phyloP scores from a whole-genome alignment of 1,140 invertebrate genomes.

The Belonocnema kinseyi region DNA sequence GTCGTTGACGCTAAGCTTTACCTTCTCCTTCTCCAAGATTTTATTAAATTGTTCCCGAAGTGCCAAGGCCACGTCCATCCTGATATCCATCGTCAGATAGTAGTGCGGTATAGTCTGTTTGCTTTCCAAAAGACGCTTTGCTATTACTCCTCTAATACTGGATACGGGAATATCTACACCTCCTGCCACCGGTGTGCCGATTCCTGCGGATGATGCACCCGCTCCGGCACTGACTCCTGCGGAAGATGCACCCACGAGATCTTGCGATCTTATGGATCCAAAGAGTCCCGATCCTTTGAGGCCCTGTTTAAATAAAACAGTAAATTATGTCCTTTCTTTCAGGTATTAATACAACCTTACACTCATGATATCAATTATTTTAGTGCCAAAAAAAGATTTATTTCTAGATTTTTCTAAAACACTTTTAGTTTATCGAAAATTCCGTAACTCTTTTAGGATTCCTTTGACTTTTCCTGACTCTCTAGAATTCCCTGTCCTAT shows the following conservation, averaged over 20 bases:
- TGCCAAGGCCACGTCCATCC: conserved; percentile 85
- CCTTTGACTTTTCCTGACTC: too few relatives aligned
- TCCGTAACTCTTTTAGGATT: too few relatives aligned
- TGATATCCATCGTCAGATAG: conserved; percentile 92
- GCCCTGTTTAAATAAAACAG: conserved; percentile 72
- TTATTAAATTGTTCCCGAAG: conserved; percentile 85
- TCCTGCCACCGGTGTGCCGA: conserved; percentile 33
- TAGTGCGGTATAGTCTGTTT: conserved; percentile 98
- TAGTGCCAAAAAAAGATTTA: too few relatives aligned
- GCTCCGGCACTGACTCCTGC: conserved; percentile 64
- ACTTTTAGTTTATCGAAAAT: too few relatives aligned
- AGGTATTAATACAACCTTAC: too few relatives aligned
- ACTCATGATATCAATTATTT: too few relatives aligned
- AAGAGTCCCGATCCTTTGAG: conserved; percentile 88
- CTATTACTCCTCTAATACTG: conserved; percentile 92
- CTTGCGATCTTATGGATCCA: conserved; percentile 91
- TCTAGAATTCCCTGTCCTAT: too few relatives aligned
- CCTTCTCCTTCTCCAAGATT: conserved; percentile 86
- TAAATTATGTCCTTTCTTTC: conserved; percentile 9
- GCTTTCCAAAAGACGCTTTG: conserved; percentile 92
- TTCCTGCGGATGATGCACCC: conserved; percentile 58
- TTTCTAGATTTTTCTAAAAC: too few relatives aligned
- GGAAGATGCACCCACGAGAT: conserved; percentile 81
- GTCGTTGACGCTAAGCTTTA: conserved; percentile 96
- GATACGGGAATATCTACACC: conserved; percentile 89